Percentiles rank a stretch among this genome's conserved stretches.
phyloP scores from a whole-genome alignment of 2,888 invertebrate genomes.

The Lissocephala sabroskyi region DNA sequence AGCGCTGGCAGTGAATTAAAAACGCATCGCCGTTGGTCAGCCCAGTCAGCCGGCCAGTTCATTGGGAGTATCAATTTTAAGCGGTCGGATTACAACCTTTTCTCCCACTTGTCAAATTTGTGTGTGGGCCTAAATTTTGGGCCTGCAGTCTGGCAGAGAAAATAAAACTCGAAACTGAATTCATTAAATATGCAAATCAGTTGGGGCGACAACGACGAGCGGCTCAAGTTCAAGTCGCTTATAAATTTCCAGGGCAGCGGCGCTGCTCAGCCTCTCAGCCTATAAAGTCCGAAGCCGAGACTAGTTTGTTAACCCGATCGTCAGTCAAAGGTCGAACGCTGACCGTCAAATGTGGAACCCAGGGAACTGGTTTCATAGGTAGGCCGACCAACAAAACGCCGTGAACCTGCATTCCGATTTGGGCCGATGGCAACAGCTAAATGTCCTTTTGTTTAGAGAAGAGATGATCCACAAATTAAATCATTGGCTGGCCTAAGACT shows the following conservation, averaged over 20 bases:
- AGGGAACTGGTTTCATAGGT: conserved; percentile 13
- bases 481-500: no score
- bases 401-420: no score
- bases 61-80: background rate
- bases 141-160: conserved; percentile 25
- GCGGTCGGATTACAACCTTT: conserved; percentile 5
- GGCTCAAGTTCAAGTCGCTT: conserved; percentile 54
- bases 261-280: no score
- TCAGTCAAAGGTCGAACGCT: no score
- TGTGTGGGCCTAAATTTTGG: conserved; percentile 1
- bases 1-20: no score
- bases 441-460: no score
- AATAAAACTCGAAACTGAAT: conserved; percentile 29
- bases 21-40: no score
- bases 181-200: conserved; percentile 57
- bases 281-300: no score
- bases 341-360: background rate
- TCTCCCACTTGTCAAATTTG: background rate
- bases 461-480: no score
- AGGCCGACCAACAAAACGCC: no score
- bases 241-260: conserved; percentile 45
- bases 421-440: no score
- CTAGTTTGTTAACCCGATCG: conserved; percentile 22
- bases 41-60: background rate
- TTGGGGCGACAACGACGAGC: conserved; percentile 13